Base-by-base conservation (phyloP, 1,140 invertebrate genomes). In the Meteorus sp. region DNA sequence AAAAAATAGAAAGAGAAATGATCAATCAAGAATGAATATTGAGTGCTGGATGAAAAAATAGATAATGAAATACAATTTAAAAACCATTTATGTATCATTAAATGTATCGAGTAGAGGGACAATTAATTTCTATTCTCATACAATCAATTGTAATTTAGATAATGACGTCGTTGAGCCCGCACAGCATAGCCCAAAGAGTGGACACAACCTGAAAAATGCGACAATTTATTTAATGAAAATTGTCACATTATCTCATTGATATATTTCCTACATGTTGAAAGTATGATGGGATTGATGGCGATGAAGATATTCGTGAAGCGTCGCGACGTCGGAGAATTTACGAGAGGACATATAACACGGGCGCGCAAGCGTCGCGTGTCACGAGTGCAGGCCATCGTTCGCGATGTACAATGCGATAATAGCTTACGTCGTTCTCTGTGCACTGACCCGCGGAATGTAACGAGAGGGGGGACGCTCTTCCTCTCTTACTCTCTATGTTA, bases 281-380 rank as follows among this genome's bases (percentile, higher is more conserved):
- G n/a, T n/a, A n/a, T n/a, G n/a, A 39, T 39, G 17, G 2, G 20
- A 15, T 19, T 45, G 3, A 13, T 41, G 15, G 15, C 43, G 6
- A 6, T 20, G n/a, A 19, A 45, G 20, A n/a, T n/a, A 7, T 53
- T 41, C 35, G 37, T 35, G 5, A 53, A 41, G 51, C 37, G 33
- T 37, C 51, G 22, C 35, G 35, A 55, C 52, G 39, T 44, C 39
- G 25, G 43, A 22, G 51, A 62, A 58, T 62, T 57, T 58, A 58
- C 56, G 50, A 62, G n/a, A n/a, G n/a, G n/a, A n/a, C n/a, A n/a
- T n/a, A n/a, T n/a, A n/a, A n/a, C n/a, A n/a, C n/a, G n/a, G 43
- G 48, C 43, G 60, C 48, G 58, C 44, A 51, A 61, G 39, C 55
- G 54, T 58, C 50, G 56, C 56, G 60, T 62, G 60, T 55, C 52